These are phyloP conservation scores for Macquaria ambigua DNA, from an alignment of 2,113 vertebrate species.

Conservation along the genomic window DNA sequence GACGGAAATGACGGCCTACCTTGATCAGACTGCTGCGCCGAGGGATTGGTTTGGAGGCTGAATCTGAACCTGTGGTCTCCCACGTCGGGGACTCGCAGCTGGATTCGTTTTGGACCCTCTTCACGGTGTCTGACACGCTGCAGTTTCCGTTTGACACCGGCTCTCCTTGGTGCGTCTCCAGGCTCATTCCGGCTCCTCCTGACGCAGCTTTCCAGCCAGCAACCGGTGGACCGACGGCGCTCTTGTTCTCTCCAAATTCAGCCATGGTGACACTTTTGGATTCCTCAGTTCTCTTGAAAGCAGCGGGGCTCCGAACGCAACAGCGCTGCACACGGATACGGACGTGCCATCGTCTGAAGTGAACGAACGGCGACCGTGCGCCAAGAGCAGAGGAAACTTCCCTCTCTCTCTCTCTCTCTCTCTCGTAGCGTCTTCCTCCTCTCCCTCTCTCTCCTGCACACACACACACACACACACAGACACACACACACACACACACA, in stretches of 20 bases:
- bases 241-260: constrained; percentile 70
- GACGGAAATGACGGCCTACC: constrained; percentile 80
- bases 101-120: constrained; percentile 66
- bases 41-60: constrained; percentile 81
- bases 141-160: constrained; percentile 92
- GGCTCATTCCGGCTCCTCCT: constrained; percentile 65
- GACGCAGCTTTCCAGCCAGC: constrained; percentile 66
- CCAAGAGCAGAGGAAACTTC: constrained; percentile 61
- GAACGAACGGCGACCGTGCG: constrained; percentile 39
- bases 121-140: constrained; percentile 75
- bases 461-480: constrained; percentile 5
- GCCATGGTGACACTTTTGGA: constrained; percentile 66
- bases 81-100: constrained; percentile 79
- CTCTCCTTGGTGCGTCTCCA: constrained; percentile 78
- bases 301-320: constrained; percentile 22
- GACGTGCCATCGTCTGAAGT: constrained; percentile 61
- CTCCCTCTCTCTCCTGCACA: constrained; percentile 18
- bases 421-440: constrained; percentile 17
- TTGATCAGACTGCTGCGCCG: constrained; percentile 96
- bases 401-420: constrained; percentile 52
- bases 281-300: constrained; percentile 27
- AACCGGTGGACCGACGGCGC: constrained; percentile 59
- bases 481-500: constrained; percentile 11
- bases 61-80: constrained; percentile 81
- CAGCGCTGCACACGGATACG: constrained; percentile 34